Conservation (phyloP, 35 echinoderm and acorn worm species). For the Strongylocentrotus purpuratus region DNA sequence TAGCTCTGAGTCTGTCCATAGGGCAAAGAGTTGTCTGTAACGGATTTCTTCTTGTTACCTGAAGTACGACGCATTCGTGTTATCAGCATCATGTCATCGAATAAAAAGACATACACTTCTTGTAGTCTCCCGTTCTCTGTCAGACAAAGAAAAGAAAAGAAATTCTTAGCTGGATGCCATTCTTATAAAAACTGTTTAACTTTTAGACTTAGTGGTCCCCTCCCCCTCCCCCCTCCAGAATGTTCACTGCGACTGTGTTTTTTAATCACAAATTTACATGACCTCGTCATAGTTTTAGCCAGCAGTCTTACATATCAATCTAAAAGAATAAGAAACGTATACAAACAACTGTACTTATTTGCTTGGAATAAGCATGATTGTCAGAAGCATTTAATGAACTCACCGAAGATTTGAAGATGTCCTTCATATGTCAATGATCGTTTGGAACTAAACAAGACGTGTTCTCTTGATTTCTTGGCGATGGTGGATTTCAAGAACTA, state of each 20-base stretch:
- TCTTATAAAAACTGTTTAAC: too few relatives aligned
- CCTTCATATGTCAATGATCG: constrained; percentile 72
- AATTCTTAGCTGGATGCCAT: background rate
- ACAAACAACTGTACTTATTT: background rate
- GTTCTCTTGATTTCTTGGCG: constrained; percentile 58
- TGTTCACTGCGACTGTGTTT: too few relatives aligned
- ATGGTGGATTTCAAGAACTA: constrained; percentile 70
- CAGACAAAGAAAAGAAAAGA: background rate
- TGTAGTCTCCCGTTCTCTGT: constrained; percentile 60
- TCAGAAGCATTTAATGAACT: background rate
- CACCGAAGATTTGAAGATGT: constrained; percentile 58
- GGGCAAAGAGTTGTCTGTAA: background rate
- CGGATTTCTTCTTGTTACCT: constrained; percentile 60
- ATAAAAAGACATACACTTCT: constrained; percentile 76
- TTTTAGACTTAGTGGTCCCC: too few relatives aligned
- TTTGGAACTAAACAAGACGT: constrained; percentile 64
- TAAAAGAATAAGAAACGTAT: too few relatives aligned
- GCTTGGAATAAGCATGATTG: background rate
- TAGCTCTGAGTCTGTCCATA: background rate
- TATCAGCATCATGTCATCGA: constrained; percentile 80
- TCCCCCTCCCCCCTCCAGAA: too few relatives aligned
- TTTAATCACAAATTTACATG: too few relatives aligned
- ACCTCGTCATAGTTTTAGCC: too few relatives aligned
- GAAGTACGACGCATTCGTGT: constrained; percentile 60
- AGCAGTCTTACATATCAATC: too few relatives aligned